Evolutionary conservation across 53 echinoderm and acorn worm genomes (phyloP).

Genomic region (Patiria pectinifera): DNA sequence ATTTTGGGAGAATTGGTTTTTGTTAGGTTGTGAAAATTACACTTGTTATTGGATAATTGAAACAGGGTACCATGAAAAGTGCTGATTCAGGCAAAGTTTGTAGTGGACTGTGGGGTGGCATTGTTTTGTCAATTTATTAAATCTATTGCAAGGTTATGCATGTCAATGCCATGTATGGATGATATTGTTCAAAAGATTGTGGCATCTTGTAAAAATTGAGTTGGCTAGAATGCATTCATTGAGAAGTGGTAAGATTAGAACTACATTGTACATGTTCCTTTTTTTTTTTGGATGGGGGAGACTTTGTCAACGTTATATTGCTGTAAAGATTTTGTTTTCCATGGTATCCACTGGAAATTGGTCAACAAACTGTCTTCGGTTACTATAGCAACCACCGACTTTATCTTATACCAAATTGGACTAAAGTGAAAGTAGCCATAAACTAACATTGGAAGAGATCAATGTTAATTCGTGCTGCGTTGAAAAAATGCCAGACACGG

Average conservation of each 20-base stretch:
- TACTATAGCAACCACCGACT: too few species aligned
- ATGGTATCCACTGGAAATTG: too few species aligned
- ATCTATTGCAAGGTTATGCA: background rate
- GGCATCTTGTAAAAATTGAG: too few species aligned
- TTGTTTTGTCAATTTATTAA: background rate
- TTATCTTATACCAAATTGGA: too few species aligned
- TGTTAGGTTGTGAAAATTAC: background rate
- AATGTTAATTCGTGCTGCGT: background rate
- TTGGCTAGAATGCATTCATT: too few species aligned
- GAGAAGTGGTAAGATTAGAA: too few species aligned
- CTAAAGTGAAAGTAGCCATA: background rate
- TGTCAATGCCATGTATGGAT: background rate
- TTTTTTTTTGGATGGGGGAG: too few species aligned
- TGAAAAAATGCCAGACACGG: background rate
- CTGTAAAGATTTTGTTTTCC: too few species aligned
- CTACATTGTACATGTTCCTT: too few species aligned
- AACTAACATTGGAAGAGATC: background rate
- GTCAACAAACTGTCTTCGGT: too few species aligned
- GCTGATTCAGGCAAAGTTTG: background rate
- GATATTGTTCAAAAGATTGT: too few species aligned
- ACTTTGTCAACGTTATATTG: too few species aligned
- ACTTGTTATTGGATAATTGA: constrained; percentile 9
- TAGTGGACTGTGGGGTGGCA: background rate
- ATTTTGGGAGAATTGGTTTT: background rate
- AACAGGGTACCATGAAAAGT: background rate